phyloP scores from a whole-genome alignment of 2,113 vertebrate species.

The Erpornis zantholeuca region DNA sequence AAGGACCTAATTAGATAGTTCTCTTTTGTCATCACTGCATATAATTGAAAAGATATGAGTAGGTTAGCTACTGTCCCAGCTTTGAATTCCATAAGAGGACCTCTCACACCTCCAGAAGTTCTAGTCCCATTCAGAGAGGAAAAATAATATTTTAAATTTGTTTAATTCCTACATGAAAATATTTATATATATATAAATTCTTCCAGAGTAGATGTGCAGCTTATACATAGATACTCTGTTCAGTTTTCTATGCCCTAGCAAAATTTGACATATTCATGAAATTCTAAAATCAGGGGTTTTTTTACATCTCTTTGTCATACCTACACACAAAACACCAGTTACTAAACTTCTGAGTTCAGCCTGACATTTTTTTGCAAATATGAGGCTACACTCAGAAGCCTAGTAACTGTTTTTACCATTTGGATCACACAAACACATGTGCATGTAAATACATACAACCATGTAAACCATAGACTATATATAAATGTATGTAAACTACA shows the following conservation, averaged over 20 bases:
- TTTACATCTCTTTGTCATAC: neutral
- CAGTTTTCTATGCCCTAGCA: neutral
- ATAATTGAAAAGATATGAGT: neutral
- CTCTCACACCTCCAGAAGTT: neutral
- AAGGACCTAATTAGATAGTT: neutral
- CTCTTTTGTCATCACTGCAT: neutral
- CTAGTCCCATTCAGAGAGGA: neutral
- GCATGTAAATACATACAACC: neutral
- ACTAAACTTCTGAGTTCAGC: neutral
- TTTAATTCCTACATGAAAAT: neutral
- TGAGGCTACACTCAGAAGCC: neutral
- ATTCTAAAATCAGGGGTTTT: neutral
- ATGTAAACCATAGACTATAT: rapidly evolving
- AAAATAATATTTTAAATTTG: neutral
- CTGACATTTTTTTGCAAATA: neutral
- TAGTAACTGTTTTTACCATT: neutral
- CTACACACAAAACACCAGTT: neutral
- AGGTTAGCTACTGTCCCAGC: neutral
- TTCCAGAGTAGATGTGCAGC: neutral
- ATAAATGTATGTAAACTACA: neutral
- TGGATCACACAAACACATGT: rapidly evolving
- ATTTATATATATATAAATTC: neutral
- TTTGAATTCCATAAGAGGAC: neutral
- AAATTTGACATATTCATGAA: neutral
- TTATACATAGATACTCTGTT: neutral